phyloP scores from a whole-genome alignment of 2,797 vertebrate genomes.

The Tenualosa ilisha region DNA sequence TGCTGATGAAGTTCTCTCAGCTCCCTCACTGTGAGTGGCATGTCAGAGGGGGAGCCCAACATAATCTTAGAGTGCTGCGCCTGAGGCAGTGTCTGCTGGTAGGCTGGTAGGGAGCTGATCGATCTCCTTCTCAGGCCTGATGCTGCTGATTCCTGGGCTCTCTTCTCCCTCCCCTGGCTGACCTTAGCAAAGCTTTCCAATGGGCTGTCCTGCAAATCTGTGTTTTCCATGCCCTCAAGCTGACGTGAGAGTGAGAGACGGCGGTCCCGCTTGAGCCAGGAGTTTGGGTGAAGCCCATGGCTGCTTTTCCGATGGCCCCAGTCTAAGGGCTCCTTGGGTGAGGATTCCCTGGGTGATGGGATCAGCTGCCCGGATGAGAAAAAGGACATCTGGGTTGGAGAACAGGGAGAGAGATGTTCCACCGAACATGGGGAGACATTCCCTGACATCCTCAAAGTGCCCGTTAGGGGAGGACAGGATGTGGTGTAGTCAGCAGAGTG shows the following conservation, averaged over 20 bases:
- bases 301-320: constrained; percentile 60
- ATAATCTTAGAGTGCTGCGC: constrained; percentile 62
- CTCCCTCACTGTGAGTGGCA: constrained; percentile 65
- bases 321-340: constrained; percentile 60
- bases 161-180: background rate
- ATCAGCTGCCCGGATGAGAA: constrained; percentile 49
- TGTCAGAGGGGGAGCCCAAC: constrained; percentile 62
- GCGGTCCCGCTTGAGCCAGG: constrained; percentile 76
- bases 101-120: constrained; percentile 61
- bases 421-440: constrained; percentile 57
- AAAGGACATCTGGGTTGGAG: constrained; percentile 36
- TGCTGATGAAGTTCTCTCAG: constrained; percentile 63
- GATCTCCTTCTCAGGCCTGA: constrained; percentile 44
- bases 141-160: constrained; percentile 2
- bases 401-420: constrained; percentile 53
- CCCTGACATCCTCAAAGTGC: constrained; percentile 58
- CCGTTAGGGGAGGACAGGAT: constrained; percentile 62
- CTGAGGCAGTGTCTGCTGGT: constrained; percentile 68
- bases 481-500: constrained; percentile 84
- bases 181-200: background rate
- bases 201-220: background rate
- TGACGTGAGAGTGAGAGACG: constrained; percentile 74
- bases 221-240: constrained; percentile 45
- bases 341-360: constrained; percentile 59
- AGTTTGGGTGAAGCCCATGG: constrained; percentile 78